Percentiles rank a stretch among this genome's conserved stretches.
phyloP scores from a whole-genome alignment of 1,140 invertebrate species.

The Thrips palmi region DNA sequence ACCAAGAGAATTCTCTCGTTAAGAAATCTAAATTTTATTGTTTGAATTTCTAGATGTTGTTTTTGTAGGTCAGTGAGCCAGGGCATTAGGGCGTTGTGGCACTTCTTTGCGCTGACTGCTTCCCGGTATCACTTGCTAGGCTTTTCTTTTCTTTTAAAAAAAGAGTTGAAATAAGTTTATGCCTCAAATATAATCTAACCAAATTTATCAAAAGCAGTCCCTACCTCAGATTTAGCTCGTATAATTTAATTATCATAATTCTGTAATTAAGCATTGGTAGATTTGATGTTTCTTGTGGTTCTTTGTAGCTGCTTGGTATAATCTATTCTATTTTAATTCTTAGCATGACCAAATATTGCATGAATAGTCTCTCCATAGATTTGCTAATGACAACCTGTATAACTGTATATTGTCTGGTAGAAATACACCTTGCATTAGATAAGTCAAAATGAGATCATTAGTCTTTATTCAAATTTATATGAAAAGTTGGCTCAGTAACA shows the following conservation, averaged over 20 bases:
- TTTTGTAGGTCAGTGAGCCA: constrained; percentile 34
- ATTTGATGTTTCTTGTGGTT: constrained; percentile 1
- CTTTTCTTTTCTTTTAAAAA: constrained; percentile 13
- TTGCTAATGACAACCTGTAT: background rate
- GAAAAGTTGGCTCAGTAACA: constrained; percentile 4
- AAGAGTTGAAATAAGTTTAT: constrained; percentile 11
- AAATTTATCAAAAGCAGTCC: no score
- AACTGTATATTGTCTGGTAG: background rate
- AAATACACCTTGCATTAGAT: background rate
- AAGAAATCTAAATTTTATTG: background rate
- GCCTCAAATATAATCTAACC: constrained; percentile 6
- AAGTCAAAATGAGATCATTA: background rate
- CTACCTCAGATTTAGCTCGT: no score
- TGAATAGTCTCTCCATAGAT: background rate
- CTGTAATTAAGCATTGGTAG: no score
- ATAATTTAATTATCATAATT: no score
- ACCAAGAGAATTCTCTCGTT: constrained; percentile 11
- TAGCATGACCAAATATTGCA: background rate
- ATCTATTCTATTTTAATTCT: background rate
- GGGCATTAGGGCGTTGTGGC: constrained; percentile 42
- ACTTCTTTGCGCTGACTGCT: constrained; percentile 9
- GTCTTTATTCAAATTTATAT: background rate
- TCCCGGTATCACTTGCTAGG: constrained; percentile 21
- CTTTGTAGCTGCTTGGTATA: background rate
- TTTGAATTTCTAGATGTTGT: constrained; percentile 1